Evolutionary conservation across 2,888 invertebrate genomes (phyloP).

Genomic region (Anoplius nigerrimus): DNA sequence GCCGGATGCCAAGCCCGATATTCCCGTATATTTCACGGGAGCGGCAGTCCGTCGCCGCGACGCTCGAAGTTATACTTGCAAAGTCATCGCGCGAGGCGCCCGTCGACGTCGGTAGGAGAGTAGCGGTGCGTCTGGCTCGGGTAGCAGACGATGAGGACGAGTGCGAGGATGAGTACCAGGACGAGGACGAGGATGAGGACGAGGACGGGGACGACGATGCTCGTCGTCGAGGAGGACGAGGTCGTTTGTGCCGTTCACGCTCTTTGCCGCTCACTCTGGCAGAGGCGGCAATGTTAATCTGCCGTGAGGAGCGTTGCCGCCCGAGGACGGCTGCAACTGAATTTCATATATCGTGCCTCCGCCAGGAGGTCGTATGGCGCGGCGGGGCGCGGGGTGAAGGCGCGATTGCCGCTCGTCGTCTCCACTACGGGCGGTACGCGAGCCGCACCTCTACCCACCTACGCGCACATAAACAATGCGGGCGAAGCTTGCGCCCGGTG

Average conservation of each 20-base stretch:
- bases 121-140: constrained; percentile 4
- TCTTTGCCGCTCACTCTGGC: constrained; percentile 11
- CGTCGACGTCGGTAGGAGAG: constrained; percentile 15
- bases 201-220: too few relatives aligned
- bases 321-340: constrained; percentile 28
- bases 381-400: constrained; percentile 12
- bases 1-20: constrained; percentile 34
- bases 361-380: constrained; percentile 27
- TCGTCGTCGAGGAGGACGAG: constrained; percentile 5
- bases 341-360: constrained; percentile 47
- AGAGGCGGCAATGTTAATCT: constrained; percentile 46
- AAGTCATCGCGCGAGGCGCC: constrained; percentile 43
- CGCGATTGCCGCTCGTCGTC: constrained; percentile 24
- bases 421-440: too few relatives aligned
- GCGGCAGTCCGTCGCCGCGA: constrained; percentile 25
- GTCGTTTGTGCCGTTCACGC: constrained; percentile 40
- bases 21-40: constrained; percentile 38
- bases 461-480: too few relatives aligned
- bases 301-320: constrained; percentile 28
- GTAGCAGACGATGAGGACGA: constrained; percentile 5
- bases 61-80: constrained; percentile 50
- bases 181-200: too few relatives aligned
- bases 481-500: constrained; percentile 16
- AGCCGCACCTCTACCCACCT: too few relatives aligned
- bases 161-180: too few relatives aligned